A percentile compares a stretch with the other conserved stretches of the same genome.
Evolutionary conservation across 2,797 vertebrate species (phyloP).

Genomic region (Potorous gilbertii): DNA sequence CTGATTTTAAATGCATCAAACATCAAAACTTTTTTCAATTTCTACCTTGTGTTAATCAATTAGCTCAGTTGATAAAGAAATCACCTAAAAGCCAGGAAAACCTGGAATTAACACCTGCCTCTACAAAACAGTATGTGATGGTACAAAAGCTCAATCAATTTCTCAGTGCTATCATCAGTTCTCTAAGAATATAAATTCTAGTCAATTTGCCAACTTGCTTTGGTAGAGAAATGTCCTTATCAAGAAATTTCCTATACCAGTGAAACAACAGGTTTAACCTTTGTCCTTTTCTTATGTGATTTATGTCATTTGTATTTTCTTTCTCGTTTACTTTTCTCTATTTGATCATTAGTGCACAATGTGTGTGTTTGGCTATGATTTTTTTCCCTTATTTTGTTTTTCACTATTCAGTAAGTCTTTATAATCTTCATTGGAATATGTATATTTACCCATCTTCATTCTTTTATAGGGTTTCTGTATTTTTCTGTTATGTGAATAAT

Average conservation of each 20-base stretch:
- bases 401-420: neutral
- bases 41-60: neutral
- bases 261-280: neutral
- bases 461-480: neutral
- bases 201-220: neutral
- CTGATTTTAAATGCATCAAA: neutral
- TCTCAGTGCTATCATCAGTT: neutral
- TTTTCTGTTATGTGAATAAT: neutral
- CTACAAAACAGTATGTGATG: neutral
- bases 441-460: neutral
- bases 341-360: neutral
- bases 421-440: neutral
- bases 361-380: neutral
- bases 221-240: neutral
- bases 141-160: neutral
- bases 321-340: neutral
- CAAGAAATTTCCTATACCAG: neutral
- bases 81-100: neutral
- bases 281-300: neutral
- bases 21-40: neutral
- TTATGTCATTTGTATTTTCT: neutral
- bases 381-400: neutral
- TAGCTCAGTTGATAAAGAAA: neutral
- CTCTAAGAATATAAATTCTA: neutral
- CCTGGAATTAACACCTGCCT: neutral